These are phyloP conservation scores for Cossypha polioptera DNA, from an alignment of 2,797 vertebrate species.

Conservation along the genomic window DNA sequence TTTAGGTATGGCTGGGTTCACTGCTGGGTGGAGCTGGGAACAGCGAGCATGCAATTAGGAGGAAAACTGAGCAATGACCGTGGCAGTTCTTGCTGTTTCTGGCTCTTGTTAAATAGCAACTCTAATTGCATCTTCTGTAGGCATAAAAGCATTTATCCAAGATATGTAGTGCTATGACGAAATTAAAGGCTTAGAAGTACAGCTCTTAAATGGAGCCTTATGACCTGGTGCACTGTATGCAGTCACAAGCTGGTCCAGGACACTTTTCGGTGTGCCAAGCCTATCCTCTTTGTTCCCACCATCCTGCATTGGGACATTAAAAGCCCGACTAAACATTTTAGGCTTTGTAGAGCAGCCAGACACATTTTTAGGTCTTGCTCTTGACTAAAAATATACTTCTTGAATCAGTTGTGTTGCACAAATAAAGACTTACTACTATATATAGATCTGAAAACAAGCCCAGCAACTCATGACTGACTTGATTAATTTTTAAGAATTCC, in stretches of 20 bases:
- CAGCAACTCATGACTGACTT: background rate
- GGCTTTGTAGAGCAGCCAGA: background rate
- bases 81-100: background rate
- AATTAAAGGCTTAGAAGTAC: conserved; percentile 41
- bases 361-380: background rate
- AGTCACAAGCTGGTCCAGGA: background rate
- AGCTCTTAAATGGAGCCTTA: background rate
- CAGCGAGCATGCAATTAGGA: background rate
- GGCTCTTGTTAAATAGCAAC: background rate
- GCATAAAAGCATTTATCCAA: background rate
- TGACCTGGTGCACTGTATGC: background rate
- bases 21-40: conserved; percentile 1
- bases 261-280: fast-evolving
- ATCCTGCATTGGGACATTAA: background rate
- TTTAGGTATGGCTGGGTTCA: background rate
- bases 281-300: background rate
- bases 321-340: background rate
- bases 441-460: background rate
- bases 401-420: background rate
- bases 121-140: conserved; percentile 23
- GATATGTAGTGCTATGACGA: background rate
- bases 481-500: background rate
- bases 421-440: background rate
- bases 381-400: conserved; percentile 1
- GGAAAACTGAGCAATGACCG: background rate